Base-by-base conservation (phyloP, 2,888 invertebrate species). In the Dryocosmus kuriphilus region DNA sequence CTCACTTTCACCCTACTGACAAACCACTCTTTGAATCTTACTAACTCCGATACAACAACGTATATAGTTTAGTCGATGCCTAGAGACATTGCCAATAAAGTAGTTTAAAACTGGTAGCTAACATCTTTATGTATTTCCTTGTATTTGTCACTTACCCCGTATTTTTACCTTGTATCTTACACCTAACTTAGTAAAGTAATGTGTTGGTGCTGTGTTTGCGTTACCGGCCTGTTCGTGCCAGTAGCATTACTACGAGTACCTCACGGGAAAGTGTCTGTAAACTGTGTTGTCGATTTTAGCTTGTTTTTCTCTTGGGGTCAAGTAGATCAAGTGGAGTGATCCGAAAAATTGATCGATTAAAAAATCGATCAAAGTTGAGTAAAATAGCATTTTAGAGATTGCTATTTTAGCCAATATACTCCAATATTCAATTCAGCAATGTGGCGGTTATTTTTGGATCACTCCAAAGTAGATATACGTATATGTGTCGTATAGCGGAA, bases 11-110 rank as follows among this genome's bases (percentile, higher is more conserved):
- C 41, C 41, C 83, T 84, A 85, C 84, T 83, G 80, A 82, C 85
- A 85, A 85, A 82, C 82, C 85, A 86, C 82, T 84, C 82, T 84
- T 82, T 85, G 83, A 84, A 85, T 85, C 84, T 87, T 85, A 86
- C 86, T 85, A 88, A 87, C 87, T 87, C 86, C 85, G 86, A 88
- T 88, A 87, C 86, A 86, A 87, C 82, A 85, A 88, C 88, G 89
- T 90, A 90, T 88, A 86, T 87, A 41, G 41, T 41, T 41, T 91
- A 91, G 91, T 90, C 84, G 87, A 90, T 91, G 91, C 91, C 89
- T 91, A 91, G 91, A 90, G 85, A 88, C 90, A 90, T 90, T 91
- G 91, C 91, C 91, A 91, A 91, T 91, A 91, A 91, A 91, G 91
- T 91, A 91, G 91, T 88, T 90, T 88, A 90, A 91, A 91, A 91